These are phyloP conservation scores for Gadus chalcogrammus DNA, from an alignment of 2,113 vertebrate species.

Conservation along the genomic window DNA sequence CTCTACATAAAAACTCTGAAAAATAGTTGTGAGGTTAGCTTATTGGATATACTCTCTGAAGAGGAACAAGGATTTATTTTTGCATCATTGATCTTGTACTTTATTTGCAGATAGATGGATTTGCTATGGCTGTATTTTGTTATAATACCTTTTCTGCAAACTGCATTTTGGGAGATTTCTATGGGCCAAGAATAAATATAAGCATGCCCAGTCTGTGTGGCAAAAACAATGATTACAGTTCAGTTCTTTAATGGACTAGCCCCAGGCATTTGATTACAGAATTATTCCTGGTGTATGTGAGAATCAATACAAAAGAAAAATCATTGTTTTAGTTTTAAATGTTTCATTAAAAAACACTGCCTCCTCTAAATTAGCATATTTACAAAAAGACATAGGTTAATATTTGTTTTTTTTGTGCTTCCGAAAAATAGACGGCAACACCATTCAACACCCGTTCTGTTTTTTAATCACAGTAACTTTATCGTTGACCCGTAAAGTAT, in stretches of 20 bases:
- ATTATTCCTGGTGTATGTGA: not conserved
- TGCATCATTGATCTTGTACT: slow-evolving; percentile 5
- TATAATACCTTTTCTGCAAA: too few relatives aligned
- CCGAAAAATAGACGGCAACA: too few relatives aligned
- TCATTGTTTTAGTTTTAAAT: not conserved
- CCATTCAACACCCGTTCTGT: too few relatives aligned
- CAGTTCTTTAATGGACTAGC: not conserved
- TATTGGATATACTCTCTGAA: not conserved
- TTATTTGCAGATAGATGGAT: not conserved
- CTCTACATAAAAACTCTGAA: not conserved
- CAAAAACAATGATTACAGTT: slow-evolving; percentile 1
- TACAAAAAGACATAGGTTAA: not conserved
- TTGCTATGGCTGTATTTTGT: too few relatives aligned
- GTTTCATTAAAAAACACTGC: not conserved
- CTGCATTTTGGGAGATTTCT: too few relatives aligned
- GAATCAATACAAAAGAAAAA: not conserved
- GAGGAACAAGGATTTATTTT: not conserved
- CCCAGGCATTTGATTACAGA: not conserved
- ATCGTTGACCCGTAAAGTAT: too few relatives aligned
- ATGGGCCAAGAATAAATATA: not conserved
- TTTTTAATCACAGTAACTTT: too few relatives aligned
- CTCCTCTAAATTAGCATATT: not conserved
- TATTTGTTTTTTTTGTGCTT: not conserved
- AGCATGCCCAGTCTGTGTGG: not conserved
- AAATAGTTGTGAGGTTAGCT: not conserved